A percentile compares a stretch with the other conserved stretches of the same genome.
phyloP scores from a whole-genome alignment of 35 echinoderm and acorn worm genomes.

The Ophioderma brevispina region DNA sequence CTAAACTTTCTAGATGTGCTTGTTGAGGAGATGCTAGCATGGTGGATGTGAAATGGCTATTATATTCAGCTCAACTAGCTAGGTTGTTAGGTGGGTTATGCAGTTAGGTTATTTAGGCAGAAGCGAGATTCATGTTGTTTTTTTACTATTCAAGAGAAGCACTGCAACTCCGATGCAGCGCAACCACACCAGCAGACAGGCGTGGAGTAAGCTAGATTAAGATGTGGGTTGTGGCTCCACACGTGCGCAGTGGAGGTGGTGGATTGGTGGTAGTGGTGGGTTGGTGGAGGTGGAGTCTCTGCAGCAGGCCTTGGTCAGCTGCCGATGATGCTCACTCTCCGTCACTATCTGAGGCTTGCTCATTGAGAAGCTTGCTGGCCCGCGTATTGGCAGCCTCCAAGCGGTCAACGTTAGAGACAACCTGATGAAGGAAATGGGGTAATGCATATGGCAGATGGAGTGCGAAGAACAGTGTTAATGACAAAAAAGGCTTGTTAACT shows the following conservation, averaged over 20 bases:
- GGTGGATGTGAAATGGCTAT: no score
- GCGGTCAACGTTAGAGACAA: constrained; percentile 75
- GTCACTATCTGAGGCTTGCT: not conserved
- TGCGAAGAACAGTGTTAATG: no score
- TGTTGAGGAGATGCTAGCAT: no score
- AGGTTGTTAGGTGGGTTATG: not conserved
- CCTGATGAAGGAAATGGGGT: constrained; percentile 43
- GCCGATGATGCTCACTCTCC: no score
- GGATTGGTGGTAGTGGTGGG: not conserved
- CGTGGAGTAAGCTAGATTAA: not conserved
- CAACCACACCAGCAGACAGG: no score
- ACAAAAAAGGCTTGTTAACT: no score
- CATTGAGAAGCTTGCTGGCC: constrained; percentile 78
- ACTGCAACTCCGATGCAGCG: no score
- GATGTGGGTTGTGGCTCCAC: not conserved
- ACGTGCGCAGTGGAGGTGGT: not conserved
- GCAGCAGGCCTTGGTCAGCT: not conserved
- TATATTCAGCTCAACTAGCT: not conserved
- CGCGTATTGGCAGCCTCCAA: constrained; percentile 77
- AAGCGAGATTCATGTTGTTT: no score
- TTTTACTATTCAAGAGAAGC: no score
- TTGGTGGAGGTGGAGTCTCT: not conserved
- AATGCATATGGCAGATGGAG: not conserved
- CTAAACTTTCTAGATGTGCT: no score
- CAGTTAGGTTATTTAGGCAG: not conserved